A percentile compares a stretch with the other conserved stretches of the same genome.
These are phyloP conservation scores for Polyodon spathula DNA, from an alignment of 2,113 vertebrate genomes.

Conservation along the genomic window DNA sequence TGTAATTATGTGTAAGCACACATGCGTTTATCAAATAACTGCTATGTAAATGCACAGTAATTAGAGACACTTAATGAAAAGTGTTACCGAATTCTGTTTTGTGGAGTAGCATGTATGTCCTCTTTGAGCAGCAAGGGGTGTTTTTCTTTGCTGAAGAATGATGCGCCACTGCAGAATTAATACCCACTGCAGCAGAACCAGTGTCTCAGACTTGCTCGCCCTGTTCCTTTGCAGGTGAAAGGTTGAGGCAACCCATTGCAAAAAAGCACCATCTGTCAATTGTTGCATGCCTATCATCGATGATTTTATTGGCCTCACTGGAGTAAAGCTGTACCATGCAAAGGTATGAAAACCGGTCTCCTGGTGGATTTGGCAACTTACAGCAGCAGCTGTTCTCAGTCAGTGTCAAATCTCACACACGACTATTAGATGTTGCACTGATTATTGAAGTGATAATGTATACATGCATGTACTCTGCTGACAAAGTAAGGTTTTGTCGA, in stretches of 20 bases:
- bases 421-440: not conserved
- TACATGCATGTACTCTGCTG: too few relatives aligned
- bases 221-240: not conserved
- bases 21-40: too few relatives aligned
- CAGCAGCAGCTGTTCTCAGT: not conserved
- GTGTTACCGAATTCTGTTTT: too few relatives aligned
- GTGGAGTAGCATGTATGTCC: too few relatives aligned
- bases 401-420: not conserved
- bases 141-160: not conserved
- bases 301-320: not conserved
- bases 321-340: not conserved
- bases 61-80: too few relatives aligned
- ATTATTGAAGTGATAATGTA: too few relatives aligned
- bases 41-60: too few relatives aligned
- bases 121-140: not conserved
- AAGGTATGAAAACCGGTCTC: constrained; percentile 2
- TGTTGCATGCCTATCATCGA: not conserved
- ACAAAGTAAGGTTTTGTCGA: too few relatives aligned
- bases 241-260: not conserved
- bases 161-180: not conserved
- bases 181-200: not conserved
- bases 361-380: not conserved
- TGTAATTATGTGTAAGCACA: too few relatives aligned
- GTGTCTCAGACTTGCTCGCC: not conserved
- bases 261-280: constrained; percentile 1